Conservation (phyloP, 2,888 invertebrate genomes). For the Drosophila merina region DNA sequence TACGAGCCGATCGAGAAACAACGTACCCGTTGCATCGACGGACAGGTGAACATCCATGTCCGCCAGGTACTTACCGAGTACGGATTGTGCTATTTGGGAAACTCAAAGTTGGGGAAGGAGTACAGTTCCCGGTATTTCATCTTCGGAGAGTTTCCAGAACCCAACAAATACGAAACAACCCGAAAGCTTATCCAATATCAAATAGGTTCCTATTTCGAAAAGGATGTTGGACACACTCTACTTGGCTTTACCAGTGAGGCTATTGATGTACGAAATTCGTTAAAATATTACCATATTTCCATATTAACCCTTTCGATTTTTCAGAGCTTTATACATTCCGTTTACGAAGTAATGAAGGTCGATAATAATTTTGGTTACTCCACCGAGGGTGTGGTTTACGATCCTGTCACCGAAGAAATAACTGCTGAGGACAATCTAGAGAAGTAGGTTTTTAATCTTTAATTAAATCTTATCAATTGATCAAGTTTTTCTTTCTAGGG, state of each 20-base stretch:
- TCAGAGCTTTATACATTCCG: slow-evolving; percentile 80
- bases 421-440: slow-evolving; percentile 75
- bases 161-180: slow-evolving; percentile 24
- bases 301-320: neutral
- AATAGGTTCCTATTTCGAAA: slow-evolving; percentile 74
- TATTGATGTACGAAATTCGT: slow-evolving; percentile 53
- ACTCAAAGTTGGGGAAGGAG: slow-evolving; percentile 64
- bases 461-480: neutral
- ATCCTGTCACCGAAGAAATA: slow-evolving; percentile 72
- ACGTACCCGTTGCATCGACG: slow-evolving; percentile 67
- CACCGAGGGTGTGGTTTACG: slow-evolving; percentile 65
- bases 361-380: slow-evolving; percentile 74
- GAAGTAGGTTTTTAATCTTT: slow-evolving; percentile 51
- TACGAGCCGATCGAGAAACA: slow-evolving; percentile 48
- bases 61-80: slow-evolving; percentile 83
- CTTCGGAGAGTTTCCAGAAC: slow-evolving; percentile 65
- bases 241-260: slow-evolving; percentile 70
- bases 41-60: slow-evolving; percentile 55
- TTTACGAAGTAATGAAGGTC: slow-evolving; percentile 80
- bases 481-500: slow-evolving; percentile 48
- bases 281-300: neutral
- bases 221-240: slow-evolving; percentile 72
- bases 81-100: slow-evolving; percentile 82
- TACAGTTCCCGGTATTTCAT: slow-evolving; percentile 77
- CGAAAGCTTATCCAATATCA: slow-evolving; percentile 39